Evolutionary conservation across 2,888 invertebrate genomes (phyloP).

Genomic region (Ceriagrion tenellum): DNA sequence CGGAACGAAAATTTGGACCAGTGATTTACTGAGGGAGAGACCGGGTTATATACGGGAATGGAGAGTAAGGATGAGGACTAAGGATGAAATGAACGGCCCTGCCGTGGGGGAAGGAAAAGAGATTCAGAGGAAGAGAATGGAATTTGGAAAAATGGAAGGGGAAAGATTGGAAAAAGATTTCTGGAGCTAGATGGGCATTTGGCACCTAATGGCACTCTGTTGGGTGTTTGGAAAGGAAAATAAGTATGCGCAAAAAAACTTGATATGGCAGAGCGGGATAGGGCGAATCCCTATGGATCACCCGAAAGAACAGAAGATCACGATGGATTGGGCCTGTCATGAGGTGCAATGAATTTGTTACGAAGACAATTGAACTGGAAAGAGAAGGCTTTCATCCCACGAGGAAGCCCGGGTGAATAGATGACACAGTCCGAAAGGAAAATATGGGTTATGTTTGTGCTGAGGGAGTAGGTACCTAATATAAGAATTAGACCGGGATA

Average conservation of each 20-base stretch:
- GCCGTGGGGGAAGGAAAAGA: background rate
- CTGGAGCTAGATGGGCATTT: background rate
- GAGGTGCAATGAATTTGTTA: too few species aligned
- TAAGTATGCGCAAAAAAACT: background rate
- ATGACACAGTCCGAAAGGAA: too few species aligned
- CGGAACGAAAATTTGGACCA: background rate
- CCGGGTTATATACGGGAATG: background rate
- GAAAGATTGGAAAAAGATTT: background rate
- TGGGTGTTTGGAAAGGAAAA: background rate
- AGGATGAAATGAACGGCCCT: too few species aligned
- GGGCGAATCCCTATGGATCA: too few species aligned
- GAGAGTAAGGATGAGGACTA: background rate
- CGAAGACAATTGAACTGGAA: too few species aligned
- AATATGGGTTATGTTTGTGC: too few species aligned
- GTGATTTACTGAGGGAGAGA: background rate
- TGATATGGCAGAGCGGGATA: background rate
- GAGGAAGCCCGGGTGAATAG: too few species aligned
- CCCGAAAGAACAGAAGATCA: too few species aligned
- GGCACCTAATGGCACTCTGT: background rate
- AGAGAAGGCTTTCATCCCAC: too few species aligned
- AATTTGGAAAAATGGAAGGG: background rate
- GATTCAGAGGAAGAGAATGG: background rate
- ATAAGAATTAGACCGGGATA: too few species aligned
- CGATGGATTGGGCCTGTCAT: too few species aligned
- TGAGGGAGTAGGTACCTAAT: too few species aligned